Base-by-base conservation (phyloP, 1,140 invertebrate species). In the Conus betulinus region DNA sequence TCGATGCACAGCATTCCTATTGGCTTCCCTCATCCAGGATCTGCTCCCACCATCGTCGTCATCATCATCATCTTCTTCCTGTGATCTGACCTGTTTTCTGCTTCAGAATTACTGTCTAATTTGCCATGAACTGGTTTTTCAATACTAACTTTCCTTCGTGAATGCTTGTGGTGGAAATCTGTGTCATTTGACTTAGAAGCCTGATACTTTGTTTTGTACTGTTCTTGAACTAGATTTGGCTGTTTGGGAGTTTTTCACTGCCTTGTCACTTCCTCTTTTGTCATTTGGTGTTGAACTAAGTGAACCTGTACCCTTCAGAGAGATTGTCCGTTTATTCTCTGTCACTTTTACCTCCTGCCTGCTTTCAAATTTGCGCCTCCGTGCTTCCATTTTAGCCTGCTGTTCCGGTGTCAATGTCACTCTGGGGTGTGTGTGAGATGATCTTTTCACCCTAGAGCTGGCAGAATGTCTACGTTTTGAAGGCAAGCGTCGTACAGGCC, bases 301-400 rank as follows among this genome's bases (percentile, higher is more conserved):
- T 39, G 88, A n/a, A 51, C 53, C 53, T 55, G 89, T 90, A 17
- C 74, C 85, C 84, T 89, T 90, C 51, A 90, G 81, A 67, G 90
- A 90, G 53, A 90, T 87, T 27, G 85, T 90, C 63, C 88, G 76
- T 60, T 78, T 87, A 15, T 81, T 81, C 23, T 52, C 25, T 74
- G 78, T 87, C 78, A 90, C 81, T 39, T 83, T 76, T 11, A 87
- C 78, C 60, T 86, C 84, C 67, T 89, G 87, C 17, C 63, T 86
- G 67, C 25, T 87, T 63, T 86, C 79, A 90, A 91, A 91, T 57
- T 91, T 91, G 63, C 82, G 87, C 57, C 67, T 84, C 13, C 91
- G 87, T 11, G 91, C 91, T 25, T 90, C 91, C 79, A 91, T 74
- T 87, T 83, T 89, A 25, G 89, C 79, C 51, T 85, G 84, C 85